Base-by-base conservation (phyloP, 37 sponge, comb jelly and placozoan genomes). In the Mnemiopsis leidyi region DNA sequence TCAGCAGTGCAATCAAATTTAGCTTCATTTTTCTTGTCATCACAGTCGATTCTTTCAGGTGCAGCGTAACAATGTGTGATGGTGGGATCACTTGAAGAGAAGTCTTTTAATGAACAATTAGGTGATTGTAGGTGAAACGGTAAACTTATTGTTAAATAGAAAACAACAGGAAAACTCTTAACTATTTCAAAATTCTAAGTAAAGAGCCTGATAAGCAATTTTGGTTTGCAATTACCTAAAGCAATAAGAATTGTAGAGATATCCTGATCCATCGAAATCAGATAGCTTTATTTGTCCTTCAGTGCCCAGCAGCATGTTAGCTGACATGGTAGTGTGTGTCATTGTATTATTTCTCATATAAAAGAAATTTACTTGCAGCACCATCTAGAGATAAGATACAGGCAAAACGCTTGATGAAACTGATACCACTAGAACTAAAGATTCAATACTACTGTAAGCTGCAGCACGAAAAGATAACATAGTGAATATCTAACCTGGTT, bases 181-280 rank as follows among this genome's bases (percentile, higher is more conserved):
- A n/a, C n/a, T n/a, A n/a, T n/a, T n/a, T n/a, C n/a, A n/a, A n/a
- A n/a, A n/a, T n/a, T n/a, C n/a, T n/a, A n/a, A n/a, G n/a, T n/a
- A n/a, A n/a, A n/a, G n/a, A n/a, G n/a, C n/a, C n/a, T n/a, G n/a
- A n/a, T n/a, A n/a, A n/a, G n/a, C n/a, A n/a, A n/a, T n/a, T n/a
- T n/a, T n/a, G n/a, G n/a, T n/a, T n/a, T n/a, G 73, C 30, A 71
- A 71, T 28, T 39, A 85, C 90, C 90, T 85, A 23, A 85, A 85
- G 32, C 36, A 85, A 26, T 40, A 38, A 85, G 90, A 85, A 40
- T 85, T 37, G 48, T 85, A 40, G 48, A 85, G 90, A 23, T 36
- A 40, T 39, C 90, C 90, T 23, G 90, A 85, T 28, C 90, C 90
- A 40, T 37, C 90, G 39, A 85, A 85, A 39, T 85, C 90, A 21